Evolutionary conservation across 2,113 vertebrate genomes (phyloP), one percentile per base, ranked within the genome.

Genomic region (Percopsis transmontana): DNA sequence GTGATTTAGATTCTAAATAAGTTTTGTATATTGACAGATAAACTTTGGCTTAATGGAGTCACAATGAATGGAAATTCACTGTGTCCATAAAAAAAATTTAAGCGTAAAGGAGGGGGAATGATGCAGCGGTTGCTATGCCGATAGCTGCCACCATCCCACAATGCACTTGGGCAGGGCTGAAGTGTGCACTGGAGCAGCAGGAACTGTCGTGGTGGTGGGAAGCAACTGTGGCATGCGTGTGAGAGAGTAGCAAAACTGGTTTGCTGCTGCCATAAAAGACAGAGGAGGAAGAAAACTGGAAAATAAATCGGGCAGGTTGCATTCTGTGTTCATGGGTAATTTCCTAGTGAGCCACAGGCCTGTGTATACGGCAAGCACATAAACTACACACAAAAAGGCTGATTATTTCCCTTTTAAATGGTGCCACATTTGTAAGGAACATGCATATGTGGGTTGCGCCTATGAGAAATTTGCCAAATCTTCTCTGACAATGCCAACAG

Each of bases 21-120:
- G 27, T 33, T 33, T 33, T 33, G n/a, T n/a, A 33, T 33, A 33
- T 33, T 33, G 27, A 33, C 27, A 6, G 27, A 33, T 33, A 33
- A 33, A 33, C 27, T 33, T 7, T 33, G 27, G 5, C 8, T 7
- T 4, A 33, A 4, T 33, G 8, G 27, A 33, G 4, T 33, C 27
- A 33, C 27, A 18, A 55, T 70, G 66, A 70, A 73, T 77, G 80
- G 83, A 81, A 85, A 79, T 81, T 85, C 70, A 76, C 78, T 15
- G 57, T 0, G 40, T 60, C 82, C 47, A 60, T 19, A 80, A 78
- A 77, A 74, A 76, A 74, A 63, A 5, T 2, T 64, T 40, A 65
- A 58, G 52, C 2, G 16, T 8, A n/a, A 41, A 18, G 21, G 52
- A 40, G 33, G 27, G 21, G 58, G 1, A 3, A 63, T 90, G 87